Evolutionary conservation across 1,140 invertebrate genomes (phyloP), one percentile per base, ranked within the genome.

Genomic region (Mactra quadrangularis): DNA sequence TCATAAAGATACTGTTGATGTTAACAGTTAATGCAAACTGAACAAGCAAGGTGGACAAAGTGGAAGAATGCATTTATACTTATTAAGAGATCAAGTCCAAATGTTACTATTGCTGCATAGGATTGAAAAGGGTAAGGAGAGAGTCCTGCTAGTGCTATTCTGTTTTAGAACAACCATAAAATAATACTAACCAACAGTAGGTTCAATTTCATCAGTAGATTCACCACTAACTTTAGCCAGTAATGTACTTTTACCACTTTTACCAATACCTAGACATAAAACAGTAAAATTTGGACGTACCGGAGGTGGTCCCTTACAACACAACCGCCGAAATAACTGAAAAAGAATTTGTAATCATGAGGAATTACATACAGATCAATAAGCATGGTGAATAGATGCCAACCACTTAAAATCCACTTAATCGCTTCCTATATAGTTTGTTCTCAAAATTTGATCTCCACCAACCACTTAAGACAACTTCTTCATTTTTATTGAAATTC

Each of bases 191-290:
- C 93, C 93, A 59, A 90, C 87, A 52, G 93, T 93, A 68, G 93
- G 92, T 78, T 91, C 88, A 62, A 93, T 89, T 31, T 90, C 84
- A 41, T 89, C 86, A 35, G 88, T 76, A 35, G 87, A 83, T 85
- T 93, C 93, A 31, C 91, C 91, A 86, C 91, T 92, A n/a, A 93
- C 84, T 45, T 90, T 82, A 13, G 92, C 90, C 25, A 93, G 64
- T 4, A 92, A 47, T 9, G 92, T 91, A 76, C 91, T 92, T 83
- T 93, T 93, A 19, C 92, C 93, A 74, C 89, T 86, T 60, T 89
- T 90, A 55, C 86, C 86, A 35, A 93, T 66, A 17, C 93, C 93
- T 17, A 93, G 70, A 86, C 93, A 93, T n/a, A 93, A 50, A 4
- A 89, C 85, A 55, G 82, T 85, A 70, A 89, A 89, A 52, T 89